These are phyloP conservation scores for Pseudorhiza aurosa DNA, from an alignment of 30 jellyfish, hydroid and myxozoan species.

Conservation along the genomic window DNA sequence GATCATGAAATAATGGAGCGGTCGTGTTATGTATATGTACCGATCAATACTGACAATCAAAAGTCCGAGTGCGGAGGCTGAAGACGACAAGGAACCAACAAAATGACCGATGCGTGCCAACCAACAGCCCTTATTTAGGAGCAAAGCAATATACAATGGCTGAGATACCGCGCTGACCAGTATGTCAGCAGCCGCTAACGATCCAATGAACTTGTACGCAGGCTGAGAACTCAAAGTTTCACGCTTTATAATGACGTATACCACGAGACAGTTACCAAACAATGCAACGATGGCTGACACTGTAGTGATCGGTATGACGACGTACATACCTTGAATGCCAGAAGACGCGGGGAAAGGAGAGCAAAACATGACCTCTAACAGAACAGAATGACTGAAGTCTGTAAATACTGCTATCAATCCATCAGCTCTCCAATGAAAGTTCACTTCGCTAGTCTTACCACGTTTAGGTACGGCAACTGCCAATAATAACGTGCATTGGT, in stretches of 20 bases:
- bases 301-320: constrained; percentile 37
- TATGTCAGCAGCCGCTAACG: constrained; percentile 77
- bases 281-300: constrained; percentile 46
- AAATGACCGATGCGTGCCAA: constrained; percentile 46
- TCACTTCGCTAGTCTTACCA: too few relatives aligned
- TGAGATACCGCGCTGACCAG: constrained; percentile 75
- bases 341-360: constrained; percentile 45
- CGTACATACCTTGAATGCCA: constrained; percentile 19
- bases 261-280: constrained; percentile 33
- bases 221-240: constrained; percentile 71
- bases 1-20: constrained; percentile 35
- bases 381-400: too few relatives aligned
- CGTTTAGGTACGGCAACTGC: too few relatives aligned
- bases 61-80: constrained; percentile 44
- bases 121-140: constrained; percentile 62
- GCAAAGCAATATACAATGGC: constrained; percentile 70
- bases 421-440: too few relatives aligned
- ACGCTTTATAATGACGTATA: constrained; percentile 43
- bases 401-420: too few relatives aligned
- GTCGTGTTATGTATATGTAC: constrained; percentile 37
- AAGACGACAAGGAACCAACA: constrained; percentile 42
- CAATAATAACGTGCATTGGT: too few relatives aligned
- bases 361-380: constrained; percentile 1
- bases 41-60: constrained; percentile 58
- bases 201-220: constrained; percentile 78